These are phyloP conservation scores for Eulithis prunata DNA, from an alignment of 2,888 invertebrate genomes.

Conservation along the genomic window DNA sequence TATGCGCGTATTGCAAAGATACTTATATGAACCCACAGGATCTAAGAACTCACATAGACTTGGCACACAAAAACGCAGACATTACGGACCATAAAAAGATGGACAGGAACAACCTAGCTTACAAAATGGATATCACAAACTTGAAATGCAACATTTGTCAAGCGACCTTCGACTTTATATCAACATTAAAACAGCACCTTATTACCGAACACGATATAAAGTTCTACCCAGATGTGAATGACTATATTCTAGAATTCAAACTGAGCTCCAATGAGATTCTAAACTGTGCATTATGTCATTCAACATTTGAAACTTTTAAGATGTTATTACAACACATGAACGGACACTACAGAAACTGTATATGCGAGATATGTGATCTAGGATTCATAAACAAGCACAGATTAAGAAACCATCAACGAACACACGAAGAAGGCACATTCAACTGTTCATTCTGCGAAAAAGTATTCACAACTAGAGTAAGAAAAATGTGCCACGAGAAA, in stretches of 20 bases:
- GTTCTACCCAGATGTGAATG: constrained; percentile 65
- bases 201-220: constrained; percentile 61
- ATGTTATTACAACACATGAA: constrained; percentile 77
- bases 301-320: constrained; percentile 72
- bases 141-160: constrained; percentile 64
- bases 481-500: constrained; percentile 71
- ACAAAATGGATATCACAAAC: constrained; percentile 74
- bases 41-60: constrained; percentile 55
- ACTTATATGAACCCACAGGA: constrained; percentile 51
- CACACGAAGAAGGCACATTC: constrained; percentile 65
- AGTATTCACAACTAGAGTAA: constrained; percentile 63
- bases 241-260: constrained; percentile 72
- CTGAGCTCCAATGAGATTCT: constrained; percentile 58
- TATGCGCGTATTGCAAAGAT: constrained; percentile 70
- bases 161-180: constrained; percentile 49
- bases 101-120: constrained; percentile 67
- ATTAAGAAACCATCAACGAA: constrained; percentile 66
- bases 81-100: constrained; percentile 57
- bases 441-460: constrained; percentile 73
- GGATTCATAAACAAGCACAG: constrained; percentile 73
- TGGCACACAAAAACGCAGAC: constrained; percentile 52
- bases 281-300: constrained; percentile 68
- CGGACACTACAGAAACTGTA: constrained; percentile 71
- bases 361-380: constrained; percentile 71
- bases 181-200: constrained; percentile 62